phyloP scores from a whole-genome alignment of 2,797 vertebrate genomes.

The Dicrostonyx torquatus region DNA sequence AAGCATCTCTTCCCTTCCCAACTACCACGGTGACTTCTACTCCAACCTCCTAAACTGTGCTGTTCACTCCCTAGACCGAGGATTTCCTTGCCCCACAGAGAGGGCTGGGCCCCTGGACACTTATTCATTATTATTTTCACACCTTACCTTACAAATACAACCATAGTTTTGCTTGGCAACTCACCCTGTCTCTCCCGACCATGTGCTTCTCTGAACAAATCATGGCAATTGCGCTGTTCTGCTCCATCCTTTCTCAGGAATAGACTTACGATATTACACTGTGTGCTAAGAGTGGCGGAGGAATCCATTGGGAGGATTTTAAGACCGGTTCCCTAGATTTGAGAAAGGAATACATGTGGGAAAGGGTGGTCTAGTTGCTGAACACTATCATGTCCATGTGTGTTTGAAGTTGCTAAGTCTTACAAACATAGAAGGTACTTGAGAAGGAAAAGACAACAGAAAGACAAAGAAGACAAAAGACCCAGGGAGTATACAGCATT shows the following conservation, averaged over 20 bases:
- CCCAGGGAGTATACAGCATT: not conserved
- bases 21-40: conserved; percentile 21
- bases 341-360: not conserved
- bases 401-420: not conserved
- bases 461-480: conserved; percentile 2
- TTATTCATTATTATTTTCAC: not conserved
- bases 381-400: not conserved
- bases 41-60: not conserved
- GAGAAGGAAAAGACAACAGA: not conserved
- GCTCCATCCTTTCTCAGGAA: not conserved
- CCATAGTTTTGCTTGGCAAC: conserved; percentile 18
- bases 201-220: not conserved
- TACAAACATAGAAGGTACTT: not conserved
- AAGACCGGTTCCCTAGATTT: not conserved
- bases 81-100: not conserved
- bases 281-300: not conserved
- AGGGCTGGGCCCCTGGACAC: not conserved
- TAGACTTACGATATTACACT: not conserved
- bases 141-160: conserved; percentile 20
- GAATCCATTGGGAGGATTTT: not conserved
- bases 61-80: not conserved
- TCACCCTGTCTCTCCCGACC: not conserved
- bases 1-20: conserved; percentile 48
- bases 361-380: not conserved
- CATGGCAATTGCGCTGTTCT: not conserved